Base-by-base conservation (phyloP, 2,113 vertebrate genomes). In the Cyphotilapia sp. region DNA sequence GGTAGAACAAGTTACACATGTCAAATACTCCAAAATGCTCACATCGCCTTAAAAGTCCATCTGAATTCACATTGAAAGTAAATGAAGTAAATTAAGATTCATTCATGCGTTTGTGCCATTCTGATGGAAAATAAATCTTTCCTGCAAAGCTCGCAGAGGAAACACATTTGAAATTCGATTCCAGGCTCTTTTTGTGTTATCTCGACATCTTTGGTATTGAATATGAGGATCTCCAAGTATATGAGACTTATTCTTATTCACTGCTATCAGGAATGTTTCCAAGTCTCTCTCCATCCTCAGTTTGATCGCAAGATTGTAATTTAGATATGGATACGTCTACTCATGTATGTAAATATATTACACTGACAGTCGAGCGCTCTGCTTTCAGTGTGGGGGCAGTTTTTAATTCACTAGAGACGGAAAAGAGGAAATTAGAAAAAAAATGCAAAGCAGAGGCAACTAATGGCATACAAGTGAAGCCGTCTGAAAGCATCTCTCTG, bases 31-130 rank as follows among this genome's bases (percentile, higher is more conserved):
- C 12, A 22, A 40, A 38, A 38, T 22, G 33, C 35, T 40, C 63
- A 40, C 8, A 24, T 38, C 3, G 6, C 33, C 61, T 35, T n/a
- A n/a, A n/a, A 35, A 0, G 17, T 66, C 61, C 33, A 38, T 0
- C n/a, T 24, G 7, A 69, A 69, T 69, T 69, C 63, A 40, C 33
- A 13, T 0, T 13, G 33, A 38, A 22, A 69, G 63, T 40, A 69
- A 40, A 66, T n/a, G 6, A n/a, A 38, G 4, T 3, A 35, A 63
- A 38, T 38, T 1, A 66, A 69, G 19, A 69, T 14, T 9, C 35
- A 9, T 40, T 69, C 11, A 22, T 14, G 33, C 31, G 19, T 38
- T 69, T 40, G 4, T 69, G 7, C 19, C 19, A 4, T 69, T 69
- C 33, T 69, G 19, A 40, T 35, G 63, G 33, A 13, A 40, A 69